Evolutionary conservation across 2,888 invertebrate genomes (phyloP).

Genomic region (Serripes groenlandicus): DNA sequence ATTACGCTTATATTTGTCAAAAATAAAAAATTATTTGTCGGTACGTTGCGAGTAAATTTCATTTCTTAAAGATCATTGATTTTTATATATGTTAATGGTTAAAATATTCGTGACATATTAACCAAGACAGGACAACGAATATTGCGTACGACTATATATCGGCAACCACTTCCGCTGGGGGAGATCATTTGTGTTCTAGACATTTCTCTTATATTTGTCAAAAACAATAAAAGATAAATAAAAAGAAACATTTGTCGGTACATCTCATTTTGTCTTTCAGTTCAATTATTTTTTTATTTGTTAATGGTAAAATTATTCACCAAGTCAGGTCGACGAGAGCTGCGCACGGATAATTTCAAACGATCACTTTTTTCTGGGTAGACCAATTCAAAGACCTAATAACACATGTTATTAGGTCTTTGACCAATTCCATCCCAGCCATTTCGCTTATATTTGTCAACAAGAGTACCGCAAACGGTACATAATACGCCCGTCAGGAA

Average conservation of each 20-base stretch:
- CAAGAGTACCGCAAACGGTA: too few species aligned
- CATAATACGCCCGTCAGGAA: too few species aligned
- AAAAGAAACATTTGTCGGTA: neutral
- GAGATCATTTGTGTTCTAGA: neutral
- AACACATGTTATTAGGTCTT: too few species aligned
- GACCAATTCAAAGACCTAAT: too few species aligned
- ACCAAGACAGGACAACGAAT: neutral
- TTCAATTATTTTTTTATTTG: neutral
- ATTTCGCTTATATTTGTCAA: neutral
- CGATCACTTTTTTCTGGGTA: neutral
- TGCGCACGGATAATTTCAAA: neutral
- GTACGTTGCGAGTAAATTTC: too few species aligned
- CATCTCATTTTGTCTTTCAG: neutral
- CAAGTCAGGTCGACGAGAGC: neutral
- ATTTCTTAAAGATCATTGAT: too few species aligned
- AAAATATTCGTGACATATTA: neutral
- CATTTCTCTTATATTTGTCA: constrained; percentile 5
- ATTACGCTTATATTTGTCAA: neutral
- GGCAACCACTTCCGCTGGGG: neutral
- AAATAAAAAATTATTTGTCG: too few species aligned
- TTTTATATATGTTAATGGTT: neutral
- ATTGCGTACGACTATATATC: neutral
- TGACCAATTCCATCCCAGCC: neutral
- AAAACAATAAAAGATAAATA: neutral
- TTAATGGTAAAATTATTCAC: neutral